phyloP scores from a whole-genome alignment of 2,113 vertebrate species.

The Ophthalmolycus amberensis region DNA sequence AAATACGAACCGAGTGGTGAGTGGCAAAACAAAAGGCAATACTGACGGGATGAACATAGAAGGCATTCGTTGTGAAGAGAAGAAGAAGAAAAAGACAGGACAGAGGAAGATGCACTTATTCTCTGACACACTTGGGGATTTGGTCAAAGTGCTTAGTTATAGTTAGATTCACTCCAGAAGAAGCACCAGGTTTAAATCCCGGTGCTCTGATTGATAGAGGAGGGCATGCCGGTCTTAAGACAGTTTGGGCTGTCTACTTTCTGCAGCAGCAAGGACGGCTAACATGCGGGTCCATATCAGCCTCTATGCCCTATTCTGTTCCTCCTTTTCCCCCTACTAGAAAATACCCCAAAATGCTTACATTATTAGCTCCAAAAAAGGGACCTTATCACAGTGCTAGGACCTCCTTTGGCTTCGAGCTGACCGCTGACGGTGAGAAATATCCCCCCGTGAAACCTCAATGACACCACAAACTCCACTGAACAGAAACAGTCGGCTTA shows the following conservation, averaged over 20 bases:
- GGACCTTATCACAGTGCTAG: conserved; percentile 78
- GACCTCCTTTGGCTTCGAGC: conserved; percentile 60
- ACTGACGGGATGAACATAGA: conserved; percentile 44
- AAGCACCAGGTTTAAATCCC: conserved; percentile 21
- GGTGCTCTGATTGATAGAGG: conserved; percentile 14
- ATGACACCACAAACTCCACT: conserved; percentile 7
- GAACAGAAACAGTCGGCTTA: conserved; percentile 27
- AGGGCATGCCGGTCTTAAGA: conserved; percentile 32
- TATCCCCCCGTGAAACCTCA: conserved; percentile 10
- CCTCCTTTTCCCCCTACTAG: background rate
- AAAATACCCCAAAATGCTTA: conserved; percentile 30
- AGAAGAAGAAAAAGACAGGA: conserved; percentile 43
- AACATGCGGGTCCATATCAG: conserved; percentile 28
- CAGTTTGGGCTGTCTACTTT: conserved; percentile 19
- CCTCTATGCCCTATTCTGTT: conserved; percentile 5
- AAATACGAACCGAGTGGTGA: conserved; percentile 55
- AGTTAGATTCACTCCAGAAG: conserved; percentile 37
- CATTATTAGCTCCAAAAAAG: conserved; percentile 36
- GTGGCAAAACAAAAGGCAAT: conserved; percentile 55
- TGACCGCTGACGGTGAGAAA: conserved; percentile 24
- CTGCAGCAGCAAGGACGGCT: conserved; percentile 1
- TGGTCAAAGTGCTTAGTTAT: conserved; percentile 65
- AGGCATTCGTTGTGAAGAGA: conserved; percentile 60
- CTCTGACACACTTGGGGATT: conserved; percentile 40
- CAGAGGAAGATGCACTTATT: conserved; percentile 50